A percentile compares a stretch with the other conserved stretches of the same genome.
phyloP scores from a whole-genome alignment of 2,888 invertebrate genomes.

The Eledona agricola region DNA sequence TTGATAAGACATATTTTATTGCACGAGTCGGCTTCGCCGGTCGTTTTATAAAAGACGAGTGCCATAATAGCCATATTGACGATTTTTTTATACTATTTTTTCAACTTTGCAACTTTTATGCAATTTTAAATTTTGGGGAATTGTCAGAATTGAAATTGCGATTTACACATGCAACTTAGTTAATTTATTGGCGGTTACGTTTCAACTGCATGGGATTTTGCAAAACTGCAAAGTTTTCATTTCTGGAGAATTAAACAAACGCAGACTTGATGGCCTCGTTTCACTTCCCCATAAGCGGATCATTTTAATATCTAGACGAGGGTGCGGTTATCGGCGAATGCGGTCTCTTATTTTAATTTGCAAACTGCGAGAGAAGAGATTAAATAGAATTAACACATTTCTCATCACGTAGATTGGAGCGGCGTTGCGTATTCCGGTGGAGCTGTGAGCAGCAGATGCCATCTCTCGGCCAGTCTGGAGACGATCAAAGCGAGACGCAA shows the following conservation, averaged over 20 bases:
- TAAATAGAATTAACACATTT: slow-evolving; percentile 46
- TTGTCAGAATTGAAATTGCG: no score
- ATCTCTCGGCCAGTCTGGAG: slow-evolving; percentile 19
- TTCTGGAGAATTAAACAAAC: slow-evolving; percentile 44
- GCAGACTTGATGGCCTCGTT: slow-evolving; percentile 43
- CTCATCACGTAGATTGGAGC: slow-evolving; percentile 43
- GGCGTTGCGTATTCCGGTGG: slow-evolving; percentile 16
- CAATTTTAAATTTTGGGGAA: no score
- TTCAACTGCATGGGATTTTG: no score
- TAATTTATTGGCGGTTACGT: no score
- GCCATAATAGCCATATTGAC: no score
- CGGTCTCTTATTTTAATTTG: slow-evolving; percentile 46
- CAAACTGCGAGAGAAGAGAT: slow-evolving; percentile 42
- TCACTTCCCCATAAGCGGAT: slow-evolving; percentile 49
- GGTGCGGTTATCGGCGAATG: slow-evolving; percentile 33
- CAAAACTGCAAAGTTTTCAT: slow-evolving; percentile 30
- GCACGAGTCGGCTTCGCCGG: no score
- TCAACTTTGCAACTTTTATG: no score
- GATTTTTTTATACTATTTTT: no score
- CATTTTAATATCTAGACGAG: slow-evolving; percentile 45
- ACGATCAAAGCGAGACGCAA: slow-evolving; percentile 26
- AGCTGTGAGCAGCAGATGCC: slow-evolving; percentile 32
- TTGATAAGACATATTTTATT: no score
- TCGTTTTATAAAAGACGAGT: no score
- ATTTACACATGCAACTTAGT: no score